Evolutionary conservation across 2,888 invertebrate species (phyloP).

Genomic region (Apeira syringaria): DNA sequence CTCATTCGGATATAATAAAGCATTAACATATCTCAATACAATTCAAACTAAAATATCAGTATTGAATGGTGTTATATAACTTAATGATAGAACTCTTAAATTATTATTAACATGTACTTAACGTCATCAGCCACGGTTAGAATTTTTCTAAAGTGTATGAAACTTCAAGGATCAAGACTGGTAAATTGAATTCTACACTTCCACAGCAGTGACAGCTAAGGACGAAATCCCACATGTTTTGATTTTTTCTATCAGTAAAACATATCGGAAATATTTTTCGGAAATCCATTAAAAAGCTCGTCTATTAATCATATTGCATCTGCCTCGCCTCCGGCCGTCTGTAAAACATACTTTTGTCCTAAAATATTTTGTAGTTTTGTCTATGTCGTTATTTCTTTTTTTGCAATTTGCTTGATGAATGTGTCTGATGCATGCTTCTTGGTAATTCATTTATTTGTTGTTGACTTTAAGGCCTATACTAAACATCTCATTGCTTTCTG

Average conservation of each 20-base stretch:
- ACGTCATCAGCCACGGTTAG: too few species aligned
- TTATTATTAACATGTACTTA: too few species aligned
- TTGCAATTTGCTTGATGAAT: conserved; percentile 33
- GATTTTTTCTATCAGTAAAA: conserved; percentile 58
- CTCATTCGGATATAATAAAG: too few species aligned
- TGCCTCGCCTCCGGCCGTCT: conserved; percentile 56
- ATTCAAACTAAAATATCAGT: too few species aligned
- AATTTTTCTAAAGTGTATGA: too few species aligned
- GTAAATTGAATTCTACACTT: conserved; percentile 7
- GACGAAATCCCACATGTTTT: conserved; percentile 70
- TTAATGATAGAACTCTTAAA: too few species aligned
- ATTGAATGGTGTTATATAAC: too few species aligned
- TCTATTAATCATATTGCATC: conserved; percentile 76
- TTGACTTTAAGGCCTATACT: too few species aligned
- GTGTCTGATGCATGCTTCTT: conserved; percentile 8
- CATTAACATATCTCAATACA: too few species aligned
- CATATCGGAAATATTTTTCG: conserved; percentile 65
- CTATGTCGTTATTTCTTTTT: conserved; percentile 31
- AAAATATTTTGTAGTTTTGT: too few species aligned
- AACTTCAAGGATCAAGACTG: conserved; percentile 45
- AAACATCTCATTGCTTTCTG: too few species aligned
- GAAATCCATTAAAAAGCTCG: conserved; percentile 73
- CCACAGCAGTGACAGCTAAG: conserved; percentile 47
- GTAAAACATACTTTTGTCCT: conserved; percentile 46
- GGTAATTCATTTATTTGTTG: not conserved